Conservation (phyloP, 1,140 invertebrate genomes). For the Hylyphantes graminicola region DNA sequence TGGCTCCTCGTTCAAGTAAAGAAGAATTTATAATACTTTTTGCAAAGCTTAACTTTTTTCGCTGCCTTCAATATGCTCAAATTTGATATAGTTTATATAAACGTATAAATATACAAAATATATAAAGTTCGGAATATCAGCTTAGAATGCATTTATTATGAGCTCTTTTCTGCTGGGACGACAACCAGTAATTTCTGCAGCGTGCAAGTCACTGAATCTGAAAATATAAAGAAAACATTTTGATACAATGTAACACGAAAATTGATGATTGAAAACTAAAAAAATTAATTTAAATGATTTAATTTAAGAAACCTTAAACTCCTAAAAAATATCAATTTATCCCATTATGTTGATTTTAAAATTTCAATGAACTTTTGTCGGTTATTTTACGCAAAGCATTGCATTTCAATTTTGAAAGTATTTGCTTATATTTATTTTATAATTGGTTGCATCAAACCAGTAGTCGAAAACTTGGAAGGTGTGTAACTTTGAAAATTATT, state of each 20-base stretch:
- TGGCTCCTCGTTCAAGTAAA: no score
- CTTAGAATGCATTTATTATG: background rate
- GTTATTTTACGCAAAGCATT: background rate
- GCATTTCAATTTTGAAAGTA: no score
- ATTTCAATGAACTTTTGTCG: background rate
- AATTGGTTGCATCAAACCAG: no score
- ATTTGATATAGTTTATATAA: no score
- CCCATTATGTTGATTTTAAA: background rate
- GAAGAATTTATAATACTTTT: no score
- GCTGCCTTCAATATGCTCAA: no score
- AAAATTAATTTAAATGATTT: background rate
- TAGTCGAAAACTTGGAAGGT: no score
- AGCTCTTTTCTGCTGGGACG: conserved; percentile 63
- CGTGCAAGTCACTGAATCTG: conserved; percentile 65
- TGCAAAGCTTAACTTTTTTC: no score
- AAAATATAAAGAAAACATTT: conserved; percentile 58
- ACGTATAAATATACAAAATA: no score
- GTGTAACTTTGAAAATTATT: background rate
- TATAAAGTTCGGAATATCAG: no score
- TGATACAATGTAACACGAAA: conserved; percentile 10
- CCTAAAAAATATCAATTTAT: background rate
- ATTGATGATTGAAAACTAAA: background rate
- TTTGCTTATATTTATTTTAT: no score
- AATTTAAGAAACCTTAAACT: background rate
- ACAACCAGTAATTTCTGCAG: conserved; percentile 69